Evolutionary conservation across 2,113 vertebrate genomes (phyloP).

Genomic region (Ochotona curzoniae): DNA sequence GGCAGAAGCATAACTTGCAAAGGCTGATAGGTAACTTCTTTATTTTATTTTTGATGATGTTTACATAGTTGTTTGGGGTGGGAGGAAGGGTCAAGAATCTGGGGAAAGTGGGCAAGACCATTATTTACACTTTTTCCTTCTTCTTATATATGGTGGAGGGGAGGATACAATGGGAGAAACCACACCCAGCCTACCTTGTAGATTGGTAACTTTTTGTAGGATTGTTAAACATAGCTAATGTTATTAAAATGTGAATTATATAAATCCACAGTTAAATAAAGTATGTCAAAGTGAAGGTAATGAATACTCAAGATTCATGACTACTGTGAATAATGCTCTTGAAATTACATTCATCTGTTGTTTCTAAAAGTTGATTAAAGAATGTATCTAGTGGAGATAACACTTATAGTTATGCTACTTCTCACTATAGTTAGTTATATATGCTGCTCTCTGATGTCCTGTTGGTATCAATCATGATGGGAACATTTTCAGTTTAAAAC

Average conservation of each 20-base stretch:
- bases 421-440: neutral
- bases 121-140: too few relatives aligned
- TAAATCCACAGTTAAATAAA: constrained; percentile 10
- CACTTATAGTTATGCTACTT: neutral
- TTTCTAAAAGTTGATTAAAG: neutral
- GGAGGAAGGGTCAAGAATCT: too few relatives aligned
- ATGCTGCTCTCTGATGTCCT: neutral
- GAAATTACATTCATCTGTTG: neutral
- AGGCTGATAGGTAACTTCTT: neutral
- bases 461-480: neutral
- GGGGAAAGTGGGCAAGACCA: too few relatives aligned
- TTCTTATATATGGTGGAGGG: too few relatives aligned
- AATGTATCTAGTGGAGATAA: neutral
- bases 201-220: neutral
- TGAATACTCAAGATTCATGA: neutral
- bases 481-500: neutral
- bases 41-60: too few relatives aligned
- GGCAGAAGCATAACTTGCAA: neutral
- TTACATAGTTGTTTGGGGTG: too few relatives aligned
- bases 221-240: neutral
- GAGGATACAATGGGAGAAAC: too few relatives aligned
- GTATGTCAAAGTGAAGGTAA: neutral
- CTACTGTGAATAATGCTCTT: neutral
- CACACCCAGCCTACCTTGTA: too few relatives aligned
- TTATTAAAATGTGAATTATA: neutral